Evolutionary conservation across 2,888 invertebrate species (phyloP).

Genomic region (Malacosoma neustria): DNA sequence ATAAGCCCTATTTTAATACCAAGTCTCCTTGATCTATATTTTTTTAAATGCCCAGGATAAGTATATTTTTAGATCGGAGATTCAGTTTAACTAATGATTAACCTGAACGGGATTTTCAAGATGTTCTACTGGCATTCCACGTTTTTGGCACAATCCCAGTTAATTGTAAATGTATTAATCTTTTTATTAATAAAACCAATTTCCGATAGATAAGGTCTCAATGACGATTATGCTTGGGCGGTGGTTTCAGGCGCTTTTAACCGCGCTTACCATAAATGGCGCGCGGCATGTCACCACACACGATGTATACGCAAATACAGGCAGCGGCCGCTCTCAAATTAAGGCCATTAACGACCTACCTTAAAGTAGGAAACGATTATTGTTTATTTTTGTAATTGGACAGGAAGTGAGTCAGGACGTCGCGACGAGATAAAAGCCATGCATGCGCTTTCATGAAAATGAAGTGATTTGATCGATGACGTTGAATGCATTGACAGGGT

Average conservation of each 20-base stretch:
- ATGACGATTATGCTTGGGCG: background rate
- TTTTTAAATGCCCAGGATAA: no score
- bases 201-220: background rate
- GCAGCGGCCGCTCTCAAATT: conserved; percentile 51
- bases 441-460: conserved; percentile 33
- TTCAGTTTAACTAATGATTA: no score
- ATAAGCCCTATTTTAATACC: no score
- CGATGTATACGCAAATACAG: conserved; percentile 55
- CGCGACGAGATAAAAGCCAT: conserved; percentile 33
- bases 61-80: no score
- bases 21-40: no score
- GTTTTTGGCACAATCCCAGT: no score
- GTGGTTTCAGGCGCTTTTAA: conserved; percentile 19
- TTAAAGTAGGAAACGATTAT: conserved; percentile 64
- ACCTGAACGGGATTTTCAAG: no score
- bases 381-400: conserved; percentile 68
- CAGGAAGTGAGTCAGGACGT: conserved; percentile 49
- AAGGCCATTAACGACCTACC: conserved; percentile 47
- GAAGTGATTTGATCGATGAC: conserved; percentile 45
- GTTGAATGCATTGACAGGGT: conserved; percentile 27
- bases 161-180: no score
- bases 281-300: conserved; percentile 39
- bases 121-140: no score
- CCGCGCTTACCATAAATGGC: conserved; percentile 40
- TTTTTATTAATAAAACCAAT: background rate